Percentiles rank a stretch among this genome's conserved stretches.
Evolutionary conservation across 2,797 vertebrate species (phyloP).

Genomic region (Alfaro cultratus): DNA sequence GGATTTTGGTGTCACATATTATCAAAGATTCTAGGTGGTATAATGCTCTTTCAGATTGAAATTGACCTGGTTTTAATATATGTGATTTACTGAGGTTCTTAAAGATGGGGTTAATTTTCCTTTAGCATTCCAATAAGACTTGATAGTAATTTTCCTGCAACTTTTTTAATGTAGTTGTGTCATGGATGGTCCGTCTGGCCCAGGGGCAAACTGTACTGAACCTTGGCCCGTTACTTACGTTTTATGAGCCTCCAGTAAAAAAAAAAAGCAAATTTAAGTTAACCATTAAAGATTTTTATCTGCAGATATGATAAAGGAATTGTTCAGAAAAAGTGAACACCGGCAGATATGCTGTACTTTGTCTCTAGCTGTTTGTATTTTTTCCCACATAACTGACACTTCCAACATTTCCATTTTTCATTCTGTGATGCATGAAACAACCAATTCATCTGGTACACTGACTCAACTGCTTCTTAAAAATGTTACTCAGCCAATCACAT

Average conservation of each 20-base stretch:
- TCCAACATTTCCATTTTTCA: not conserved
- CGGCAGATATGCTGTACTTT: not conserved
- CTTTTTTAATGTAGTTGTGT: not conserved
- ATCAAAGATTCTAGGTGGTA: not conserved
- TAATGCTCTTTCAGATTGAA: not conserved
- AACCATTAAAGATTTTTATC: not conserved
- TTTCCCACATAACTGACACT: not conserved
- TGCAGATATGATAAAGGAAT: not conserved
- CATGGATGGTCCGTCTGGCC: not conserved
- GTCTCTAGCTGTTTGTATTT: not conserved
- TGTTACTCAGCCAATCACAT: not conserved
- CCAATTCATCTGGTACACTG: not conserved
- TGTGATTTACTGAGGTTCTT: not conserved
- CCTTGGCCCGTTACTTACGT: constrained; percentile 6
- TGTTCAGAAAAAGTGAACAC: not conserved
- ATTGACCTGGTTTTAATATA: not conserved
- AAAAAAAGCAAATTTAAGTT: not conserved
- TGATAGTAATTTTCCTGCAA: not conserved
- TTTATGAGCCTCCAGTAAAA: not conserved
- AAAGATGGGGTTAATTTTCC: not conserved
- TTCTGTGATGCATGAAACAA: not conserved
- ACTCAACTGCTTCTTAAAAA: not conserved
- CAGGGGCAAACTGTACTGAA: constrained; percentile 20
- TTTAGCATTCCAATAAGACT: not conserved
- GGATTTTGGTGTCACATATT: not conserved